These are phyloP conservation scores for Idaea straminata DNA, from an alignment of 2,888 invertebrate genomes.

Conservation along the genomic window DNA sequence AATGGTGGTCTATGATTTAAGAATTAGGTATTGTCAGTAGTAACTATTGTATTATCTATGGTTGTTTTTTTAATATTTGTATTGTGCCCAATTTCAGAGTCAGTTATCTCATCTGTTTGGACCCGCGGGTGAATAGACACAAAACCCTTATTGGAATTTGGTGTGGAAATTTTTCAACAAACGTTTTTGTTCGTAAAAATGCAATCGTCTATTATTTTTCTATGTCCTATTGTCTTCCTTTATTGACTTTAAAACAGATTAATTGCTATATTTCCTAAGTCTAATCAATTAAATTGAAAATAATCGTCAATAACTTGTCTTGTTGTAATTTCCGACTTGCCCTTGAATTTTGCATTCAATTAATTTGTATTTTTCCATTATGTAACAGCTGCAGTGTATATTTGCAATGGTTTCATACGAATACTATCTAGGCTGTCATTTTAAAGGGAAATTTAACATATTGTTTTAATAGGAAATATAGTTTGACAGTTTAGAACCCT, in stretches of 20 bases:
- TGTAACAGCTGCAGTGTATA: background rate
- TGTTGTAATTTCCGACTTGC: background rate
- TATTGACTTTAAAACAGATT: background rate
- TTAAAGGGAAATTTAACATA: no score
- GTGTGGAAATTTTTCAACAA: no score
- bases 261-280: background rate
- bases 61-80: no score
- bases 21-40: background rate
- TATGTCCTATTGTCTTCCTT: background rate
- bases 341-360: background rate
- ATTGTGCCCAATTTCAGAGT: no score
- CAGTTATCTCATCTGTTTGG: no score
- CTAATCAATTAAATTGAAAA: background rate
- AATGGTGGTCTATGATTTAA: slow-evolving; percentile 3
- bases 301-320: background rate
- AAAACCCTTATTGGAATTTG: no score
- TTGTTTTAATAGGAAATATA: no score
- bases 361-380: background rate
- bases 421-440: no score
- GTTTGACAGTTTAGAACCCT: no score
- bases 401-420: no score
- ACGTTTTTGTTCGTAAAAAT: background rate
- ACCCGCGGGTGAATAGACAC: no score
- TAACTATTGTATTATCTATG: no score
- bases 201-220: background rate